Percentiles rank a stretch among this genome's conserved stretches.
Conservation (phyloP, 2,888 invertebrate genomes). For the Seira ritae region DNA sequence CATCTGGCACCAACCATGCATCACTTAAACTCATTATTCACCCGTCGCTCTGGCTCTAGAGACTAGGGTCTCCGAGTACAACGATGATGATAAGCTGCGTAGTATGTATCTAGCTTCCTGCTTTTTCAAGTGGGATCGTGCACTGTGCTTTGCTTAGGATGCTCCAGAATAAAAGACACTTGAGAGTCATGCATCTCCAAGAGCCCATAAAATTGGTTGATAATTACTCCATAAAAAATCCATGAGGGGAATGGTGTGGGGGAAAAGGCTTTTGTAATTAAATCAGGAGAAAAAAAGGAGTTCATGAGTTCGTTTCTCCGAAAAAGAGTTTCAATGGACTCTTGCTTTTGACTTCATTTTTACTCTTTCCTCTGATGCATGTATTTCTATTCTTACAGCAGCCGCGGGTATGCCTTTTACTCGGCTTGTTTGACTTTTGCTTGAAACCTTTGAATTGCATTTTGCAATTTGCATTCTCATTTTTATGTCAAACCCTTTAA, state of each 20-base stretch:
- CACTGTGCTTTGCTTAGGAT: too few species aligned
- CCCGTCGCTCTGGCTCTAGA: neutral
- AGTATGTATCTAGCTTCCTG: neutral
- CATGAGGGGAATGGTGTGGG: neutral
- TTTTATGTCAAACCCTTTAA: too few species aligned
- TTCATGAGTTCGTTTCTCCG: neutral
- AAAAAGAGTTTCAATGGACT: neutral
- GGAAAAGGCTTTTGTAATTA: neutral
- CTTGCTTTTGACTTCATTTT: too few species aligned
- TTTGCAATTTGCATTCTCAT: too few species aligned
- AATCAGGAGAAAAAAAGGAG: neutral
- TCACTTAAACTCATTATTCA: slow-evolving; percentile 25
- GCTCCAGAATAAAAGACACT: neutral
- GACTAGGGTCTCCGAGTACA: neutral
- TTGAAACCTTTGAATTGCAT: too few species aligned
- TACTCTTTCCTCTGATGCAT: too few species aligned
- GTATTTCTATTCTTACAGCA: too few species aligned
- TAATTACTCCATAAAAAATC: slow-evolving; percentile 25
- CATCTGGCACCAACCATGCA: slow-evolving; percentile 38
- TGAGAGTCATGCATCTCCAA: neutral
- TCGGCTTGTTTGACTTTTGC: too few species aligned
- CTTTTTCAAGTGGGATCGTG: too few species aligned
- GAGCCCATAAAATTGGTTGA: slow-evolving; percentile 11
- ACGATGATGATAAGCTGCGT: too few species aligned
- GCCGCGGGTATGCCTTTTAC: too few species aligned